phyloP scores from a whole-genome alignment of 2,888 invertebrate species.

The Margaritifera margaritifera region DNA sequence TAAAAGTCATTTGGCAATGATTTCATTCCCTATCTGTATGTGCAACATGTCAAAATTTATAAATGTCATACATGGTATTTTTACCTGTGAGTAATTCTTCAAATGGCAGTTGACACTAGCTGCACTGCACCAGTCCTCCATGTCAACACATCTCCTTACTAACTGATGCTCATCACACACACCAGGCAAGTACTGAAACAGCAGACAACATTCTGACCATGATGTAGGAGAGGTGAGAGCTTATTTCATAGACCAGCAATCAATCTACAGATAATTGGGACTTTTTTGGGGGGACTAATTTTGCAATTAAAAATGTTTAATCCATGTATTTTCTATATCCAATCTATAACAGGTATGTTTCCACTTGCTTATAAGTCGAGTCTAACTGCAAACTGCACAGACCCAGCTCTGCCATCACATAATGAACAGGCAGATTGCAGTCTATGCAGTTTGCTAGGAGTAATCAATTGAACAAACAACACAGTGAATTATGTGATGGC shows the following conservation, averaged over 20 bases:
- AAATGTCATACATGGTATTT: neutral
- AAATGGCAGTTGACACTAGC: constrained; percentile 50
- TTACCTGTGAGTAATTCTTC: constrained; percentile 56
- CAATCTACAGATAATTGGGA: neutral
- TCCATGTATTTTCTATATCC: neutral
- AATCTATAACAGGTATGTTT: neutral
- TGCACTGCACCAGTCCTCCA: constrained; percentile 57
- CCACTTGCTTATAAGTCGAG: neutral
- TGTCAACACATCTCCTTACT: constrained; percentile 51
- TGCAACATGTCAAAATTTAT: too few species aligned
- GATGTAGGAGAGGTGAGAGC: constrained; percentile 2
- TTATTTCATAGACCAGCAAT: neutral
- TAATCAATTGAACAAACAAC: too few species aligned
- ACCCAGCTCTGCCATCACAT: too few species aligned
- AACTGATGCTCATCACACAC: constrained; percentile 46
- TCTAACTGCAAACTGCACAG: neutral
- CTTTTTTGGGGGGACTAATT: neutral
- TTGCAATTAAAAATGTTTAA: neutral
- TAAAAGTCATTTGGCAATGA: too few species aligned
- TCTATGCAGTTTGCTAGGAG: too few species aligned
- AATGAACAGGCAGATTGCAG: too few species aligned
- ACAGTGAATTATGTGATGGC: too few species aligned
- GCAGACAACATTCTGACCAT: neutral
- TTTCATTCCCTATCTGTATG: too few species aligned
- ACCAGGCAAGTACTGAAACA: constrained; percentile 52